These are phyloP conservation scores for Leptoclinus maculatus DNA, from an alignment of 2,797 vertebrate genomes.

Conservation along the genomic window DNA sequence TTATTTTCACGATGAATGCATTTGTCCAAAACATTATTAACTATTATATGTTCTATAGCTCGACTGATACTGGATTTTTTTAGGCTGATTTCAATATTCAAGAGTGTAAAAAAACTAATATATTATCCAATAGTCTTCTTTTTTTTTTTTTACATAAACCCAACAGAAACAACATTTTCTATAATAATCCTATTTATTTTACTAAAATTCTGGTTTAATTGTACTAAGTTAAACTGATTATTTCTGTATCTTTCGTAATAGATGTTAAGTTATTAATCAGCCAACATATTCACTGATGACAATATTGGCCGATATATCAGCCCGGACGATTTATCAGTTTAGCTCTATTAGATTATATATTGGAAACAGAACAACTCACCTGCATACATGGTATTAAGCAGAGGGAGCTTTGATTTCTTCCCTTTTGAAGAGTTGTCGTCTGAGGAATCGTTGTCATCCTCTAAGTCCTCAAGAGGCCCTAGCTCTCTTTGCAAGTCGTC, in stretches of 20 bases:
- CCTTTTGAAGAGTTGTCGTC: constrained; percentile 6
- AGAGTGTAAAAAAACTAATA: neutral
- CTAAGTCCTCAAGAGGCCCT: neutral
- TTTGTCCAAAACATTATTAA: neutral
- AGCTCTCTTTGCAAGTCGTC: constrained; percentile 63
- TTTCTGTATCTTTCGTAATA: neutral
- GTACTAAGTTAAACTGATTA: no score
- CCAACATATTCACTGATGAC: neutral
- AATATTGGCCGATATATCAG: neutral
- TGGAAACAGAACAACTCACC: constrained; percentile 46
- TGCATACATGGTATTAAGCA: constrained; percentile 4
- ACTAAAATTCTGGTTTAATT: neutral
- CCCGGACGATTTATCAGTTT: neutral
- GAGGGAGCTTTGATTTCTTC: constrained; percentile 29
- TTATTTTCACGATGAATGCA: neutral
- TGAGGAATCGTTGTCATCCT: constrained; percentile 19
- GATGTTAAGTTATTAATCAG: neutral
- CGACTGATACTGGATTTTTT: neutral
- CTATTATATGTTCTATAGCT: neutral
- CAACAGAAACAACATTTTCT: neutral
- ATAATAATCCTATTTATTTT: neutral
- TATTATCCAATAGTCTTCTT: neutral
- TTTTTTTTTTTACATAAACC: neutral
- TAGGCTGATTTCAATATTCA: neutral
- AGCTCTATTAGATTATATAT: fast-evolving